Base-by-base conservation (phyloP, 1,140 invertebrate genomes). In the Drepana arcuata region DNA sequence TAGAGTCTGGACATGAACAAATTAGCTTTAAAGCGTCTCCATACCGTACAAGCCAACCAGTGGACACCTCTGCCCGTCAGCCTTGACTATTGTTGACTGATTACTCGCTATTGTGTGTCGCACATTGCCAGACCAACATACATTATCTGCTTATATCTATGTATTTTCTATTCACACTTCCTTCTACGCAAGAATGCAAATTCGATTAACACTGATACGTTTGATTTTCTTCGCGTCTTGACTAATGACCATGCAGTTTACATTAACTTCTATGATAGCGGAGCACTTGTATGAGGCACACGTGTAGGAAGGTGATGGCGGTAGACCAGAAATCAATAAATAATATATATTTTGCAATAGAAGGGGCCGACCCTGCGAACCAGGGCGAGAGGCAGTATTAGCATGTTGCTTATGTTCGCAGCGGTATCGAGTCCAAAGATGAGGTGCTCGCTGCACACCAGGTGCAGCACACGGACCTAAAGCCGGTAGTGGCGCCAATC, bases 371-470 rank as follows among this genome's bases (percentile, higher is more conserved):
- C 46, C 46, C 39, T 52, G 25, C 52, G n/a, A n/a, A n/a, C n/a
- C n/a, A n/a, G 34, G 36, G 27, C 34, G 16, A 34, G 42, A 14
- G 16, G 35, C 41, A 48, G 60, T 61, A 56, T 51, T 61, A 67
- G 61, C 40, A 44, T 27, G 25, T 38, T 57, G 28, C 53, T 63
- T 85, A n/a, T 84, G 56, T 81, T 90, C 90, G 48, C 88, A 96
- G 94, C 89, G 93, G 90, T 68, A 87, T 95, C 78, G 93, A 95
- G 87, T 89, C 91, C 83, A 87, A 91, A 84, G 86, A 94, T 88
- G 91, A 94, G 79, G 89, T 96, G 62, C 91, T 94, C 75, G 94
- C 93, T 59, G 85, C 88, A 74, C 88, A 88, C 72, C 92, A 95
- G 85, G 70, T 84, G 64, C 74, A 75, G 48, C 74, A 83, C 47